phyloP scores from a whole-genome alignment of 2,888 invertebrate species.

The Eretmocerus hayati region DNA sequence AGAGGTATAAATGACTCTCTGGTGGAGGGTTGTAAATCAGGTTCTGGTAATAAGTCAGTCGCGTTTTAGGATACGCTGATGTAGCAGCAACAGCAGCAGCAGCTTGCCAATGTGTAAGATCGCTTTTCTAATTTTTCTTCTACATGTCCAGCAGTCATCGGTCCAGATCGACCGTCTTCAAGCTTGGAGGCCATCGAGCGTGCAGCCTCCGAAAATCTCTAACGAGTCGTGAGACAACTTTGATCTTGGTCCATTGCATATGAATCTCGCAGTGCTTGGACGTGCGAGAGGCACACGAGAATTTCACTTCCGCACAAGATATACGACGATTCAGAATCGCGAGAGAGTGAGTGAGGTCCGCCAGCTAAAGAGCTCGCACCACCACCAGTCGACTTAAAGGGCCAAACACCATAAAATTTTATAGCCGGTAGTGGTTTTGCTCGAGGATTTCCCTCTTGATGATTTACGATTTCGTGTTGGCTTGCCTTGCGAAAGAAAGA shows the following conservation, averaged over 20 bases:
- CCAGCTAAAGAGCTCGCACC: conserved; percentile 13
- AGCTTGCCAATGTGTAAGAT: no score
- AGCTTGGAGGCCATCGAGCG: no score
- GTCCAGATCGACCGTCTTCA: no score
- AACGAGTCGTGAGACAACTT: no score
- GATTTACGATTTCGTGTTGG: conserved; percentile 40
- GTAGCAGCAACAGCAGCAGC: no score
- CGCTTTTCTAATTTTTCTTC: conserved; percentile 8
- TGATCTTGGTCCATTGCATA: conserved; percentile 28
- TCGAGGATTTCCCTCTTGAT: conserved; percentile 36
- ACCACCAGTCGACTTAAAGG: conserved; percentile 19
- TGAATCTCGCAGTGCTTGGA: conserved; percentile 18
- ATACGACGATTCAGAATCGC: conserved; percentile 23
- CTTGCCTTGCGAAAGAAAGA: no score
- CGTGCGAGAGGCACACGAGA: conserved; percentile 11
- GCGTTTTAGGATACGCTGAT: conserved; percentile 5
- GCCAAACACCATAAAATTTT: conserved; percentile 42
- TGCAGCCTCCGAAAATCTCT: no score
- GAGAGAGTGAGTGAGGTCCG: conserved; percentile 13
- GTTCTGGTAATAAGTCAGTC: conserved; percentile 16
- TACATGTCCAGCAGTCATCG: not conserved
- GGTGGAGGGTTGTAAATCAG: conserved; percentile 10
- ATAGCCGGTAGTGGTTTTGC: conserved; percentile 40
- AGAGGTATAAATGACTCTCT: not conserved
- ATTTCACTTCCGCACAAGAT: conserved; percentile 29